Conservation (phyloP, 23 tunicate species). For the Halocynthia aurantium region DNA sequence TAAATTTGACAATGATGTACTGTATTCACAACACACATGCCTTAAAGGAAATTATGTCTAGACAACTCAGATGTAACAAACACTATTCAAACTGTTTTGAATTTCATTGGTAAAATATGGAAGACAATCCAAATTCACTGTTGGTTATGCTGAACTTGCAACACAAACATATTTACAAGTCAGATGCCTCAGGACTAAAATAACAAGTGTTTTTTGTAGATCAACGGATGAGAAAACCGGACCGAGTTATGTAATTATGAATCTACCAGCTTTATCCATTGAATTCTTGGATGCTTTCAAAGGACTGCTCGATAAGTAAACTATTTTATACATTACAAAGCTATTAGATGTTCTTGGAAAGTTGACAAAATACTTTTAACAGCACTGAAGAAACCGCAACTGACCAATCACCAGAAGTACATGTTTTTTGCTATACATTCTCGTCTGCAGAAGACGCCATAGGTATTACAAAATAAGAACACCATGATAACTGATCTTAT, state of each 20-base stretch:
- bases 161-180: no score
- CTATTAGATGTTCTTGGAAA: not conserved
- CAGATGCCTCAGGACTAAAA: no score
- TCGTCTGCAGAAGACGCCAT: constrained; percentile 13
- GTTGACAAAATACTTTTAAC: no score
- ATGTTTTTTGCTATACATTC: constrained; percentile 15
- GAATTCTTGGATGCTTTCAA: constrained; percentile 54
- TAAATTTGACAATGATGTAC: no score
- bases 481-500: not conserved
- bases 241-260: constrained; percentile 29
- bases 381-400: not conserved
- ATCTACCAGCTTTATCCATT: constrained; percentile 41
- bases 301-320: not conserved
- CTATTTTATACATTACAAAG: not conserved
- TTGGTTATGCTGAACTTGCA: not conserved
- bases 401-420: not conserved
- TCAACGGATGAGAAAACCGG: not conserved
- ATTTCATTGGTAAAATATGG: not conserved
- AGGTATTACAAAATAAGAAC: not conserved
- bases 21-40: no score
- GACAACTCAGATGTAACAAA: no score
- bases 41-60: no score
- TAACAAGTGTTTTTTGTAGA: not conserved
- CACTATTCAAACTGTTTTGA: no score
- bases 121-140: not conserved